phyloP scores from a whole-genome alignment of 2,113 vertebrate genomes.

The Notothenia coriiceps region DNA sequence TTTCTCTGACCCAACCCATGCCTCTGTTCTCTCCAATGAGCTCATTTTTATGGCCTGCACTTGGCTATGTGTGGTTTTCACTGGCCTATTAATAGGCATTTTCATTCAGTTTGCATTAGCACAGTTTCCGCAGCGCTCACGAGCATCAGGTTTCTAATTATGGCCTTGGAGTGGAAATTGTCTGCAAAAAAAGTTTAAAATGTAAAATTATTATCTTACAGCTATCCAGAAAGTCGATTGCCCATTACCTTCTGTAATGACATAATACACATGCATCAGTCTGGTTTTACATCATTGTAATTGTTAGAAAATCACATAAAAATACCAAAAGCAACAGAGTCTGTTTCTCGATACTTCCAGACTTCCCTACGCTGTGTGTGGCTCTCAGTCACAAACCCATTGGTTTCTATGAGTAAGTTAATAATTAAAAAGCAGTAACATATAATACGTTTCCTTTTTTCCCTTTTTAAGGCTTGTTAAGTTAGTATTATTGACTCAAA shows the following conservation, averaged over 20 bases:
- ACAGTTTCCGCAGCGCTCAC: constrained; percentile 14
- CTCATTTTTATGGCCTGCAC: constrained; percentile 44
- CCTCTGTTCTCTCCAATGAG: constrained; percentile 41
- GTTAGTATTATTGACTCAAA: background rate
- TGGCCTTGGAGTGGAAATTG: constrained; percentile 33
- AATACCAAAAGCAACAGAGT: background rate
- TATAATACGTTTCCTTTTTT: background rate
- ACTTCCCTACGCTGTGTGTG: background rate
- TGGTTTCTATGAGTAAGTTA: background rate
- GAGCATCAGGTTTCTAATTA: constrained; percentile 33
- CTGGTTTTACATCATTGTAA: background rate
- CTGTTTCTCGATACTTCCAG: background rate
- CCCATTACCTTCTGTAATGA: background rate
- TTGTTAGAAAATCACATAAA: background rate
- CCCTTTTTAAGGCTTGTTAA: background rate
- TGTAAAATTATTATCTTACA: constrained; percentile 12
- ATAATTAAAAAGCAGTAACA: background rate
- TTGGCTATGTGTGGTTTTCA: constrained; percentile 41
- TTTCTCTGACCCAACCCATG: constrained; percentile 50
- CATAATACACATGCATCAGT: background rate
- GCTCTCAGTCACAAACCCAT: background rate
- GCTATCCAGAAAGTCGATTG: background rate
- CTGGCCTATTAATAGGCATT: constrained; percentile 47
- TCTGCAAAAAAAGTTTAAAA: constrained; percentile 11
- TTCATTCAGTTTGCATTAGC: constrained; percentile 54